These are phyloP conservation scores for Hetaerina americana DNA, from an alignment of 1,140 invertebrate species.

Conservation along the genomic window DNA sequence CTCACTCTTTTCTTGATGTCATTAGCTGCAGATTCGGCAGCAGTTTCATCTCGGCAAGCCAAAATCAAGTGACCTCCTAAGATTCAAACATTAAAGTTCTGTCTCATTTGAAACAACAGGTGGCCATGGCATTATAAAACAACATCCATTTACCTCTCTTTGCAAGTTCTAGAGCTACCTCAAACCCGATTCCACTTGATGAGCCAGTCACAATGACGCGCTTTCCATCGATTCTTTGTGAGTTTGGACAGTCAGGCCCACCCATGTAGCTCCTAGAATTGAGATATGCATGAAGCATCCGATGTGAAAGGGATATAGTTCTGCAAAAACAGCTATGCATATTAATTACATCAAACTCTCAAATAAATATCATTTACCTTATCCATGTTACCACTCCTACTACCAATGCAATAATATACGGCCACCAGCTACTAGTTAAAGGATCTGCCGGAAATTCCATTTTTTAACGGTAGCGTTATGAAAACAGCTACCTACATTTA, in stretches of 20 bases:
- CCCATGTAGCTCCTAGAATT: conserved; percentile 28
- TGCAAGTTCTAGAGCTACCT: conserved; percentile 37
- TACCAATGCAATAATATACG: conserved; percentile 18
- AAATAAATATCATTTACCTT: conserved; percentile 15
- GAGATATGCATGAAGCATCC: not conserved
- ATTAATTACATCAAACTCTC: not conserved
- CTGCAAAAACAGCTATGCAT: not conserved
- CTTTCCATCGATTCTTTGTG: conserved; percentile 32
- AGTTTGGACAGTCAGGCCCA: conserved; percentile 26
- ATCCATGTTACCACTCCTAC: conserved; percentile 19
- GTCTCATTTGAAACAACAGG: too few species aligned
- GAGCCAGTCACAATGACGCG: conserved; percentile 48
- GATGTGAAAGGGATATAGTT: conserved; percentile 2
- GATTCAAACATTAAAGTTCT: conserved; percentile 11
- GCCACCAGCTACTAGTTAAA: conserved; percentile 18
- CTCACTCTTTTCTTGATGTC: conserved; percentile 13
- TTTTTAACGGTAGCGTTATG: too few species aligned
- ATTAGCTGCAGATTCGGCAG: conserved; percentile 18
- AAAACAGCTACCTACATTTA: too few species aligned
- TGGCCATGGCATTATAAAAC: too few species aligned
- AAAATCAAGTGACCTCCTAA: conserved; percentile 26
- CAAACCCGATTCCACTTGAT: conserved; percentile 40
- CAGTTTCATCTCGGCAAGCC: conserved; percentile 20
- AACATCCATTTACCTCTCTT: conserved; percentile 27
- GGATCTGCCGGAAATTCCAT: conserved; percentile 6